phyloP scores from a whole-genome alignment of 2,797 vertebrate species.

The Xenops minutus region DNA sequence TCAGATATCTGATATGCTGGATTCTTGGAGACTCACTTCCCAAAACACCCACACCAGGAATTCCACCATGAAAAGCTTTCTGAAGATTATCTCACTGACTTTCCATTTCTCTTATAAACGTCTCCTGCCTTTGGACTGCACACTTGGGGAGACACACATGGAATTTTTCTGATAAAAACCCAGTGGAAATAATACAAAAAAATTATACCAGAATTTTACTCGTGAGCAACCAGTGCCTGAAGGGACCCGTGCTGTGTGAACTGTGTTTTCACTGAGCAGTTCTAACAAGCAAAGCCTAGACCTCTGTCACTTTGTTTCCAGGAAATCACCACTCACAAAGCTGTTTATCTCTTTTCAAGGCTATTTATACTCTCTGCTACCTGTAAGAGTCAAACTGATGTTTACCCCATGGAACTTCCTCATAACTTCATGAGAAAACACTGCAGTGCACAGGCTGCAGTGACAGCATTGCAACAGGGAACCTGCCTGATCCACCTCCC shows the following conservation, averaged over 20 bases:
- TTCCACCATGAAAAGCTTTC: background rate
- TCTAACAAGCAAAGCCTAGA: background rate
- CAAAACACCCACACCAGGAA: background rate
- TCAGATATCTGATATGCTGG: background rate
- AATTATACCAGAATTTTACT: background rate
- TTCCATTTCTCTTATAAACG: background rate
- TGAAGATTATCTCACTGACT: background rate
- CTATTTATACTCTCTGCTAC: background rate
- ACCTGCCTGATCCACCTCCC: background rate
- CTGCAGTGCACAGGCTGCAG: background rate
- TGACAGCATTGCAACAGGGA: background rate
- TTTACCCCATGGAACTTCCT: background rate
- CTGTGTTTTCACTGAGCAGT: background rate
- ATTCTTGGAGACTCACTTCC: background rate
- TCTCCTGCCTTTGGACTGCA: background rate
- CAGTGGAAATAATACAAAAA: background rate
- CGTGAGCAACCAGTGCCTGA: background rate
- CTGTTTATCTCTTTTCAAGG: background rate
- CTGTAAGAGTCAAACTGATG: background rate
- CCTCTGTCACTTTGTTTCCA: background rate
- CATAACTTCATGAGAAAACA: background rate
- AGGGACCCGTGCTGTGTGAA: rapidly evolving
- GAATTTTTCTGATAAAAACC: background rate
- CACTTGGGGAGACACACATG: rapidly evolving
- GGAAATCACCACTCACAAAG: background rate